Conservation (phyloP, 2,797 vertebrate genomes). For the Pterois miles region DNA sequence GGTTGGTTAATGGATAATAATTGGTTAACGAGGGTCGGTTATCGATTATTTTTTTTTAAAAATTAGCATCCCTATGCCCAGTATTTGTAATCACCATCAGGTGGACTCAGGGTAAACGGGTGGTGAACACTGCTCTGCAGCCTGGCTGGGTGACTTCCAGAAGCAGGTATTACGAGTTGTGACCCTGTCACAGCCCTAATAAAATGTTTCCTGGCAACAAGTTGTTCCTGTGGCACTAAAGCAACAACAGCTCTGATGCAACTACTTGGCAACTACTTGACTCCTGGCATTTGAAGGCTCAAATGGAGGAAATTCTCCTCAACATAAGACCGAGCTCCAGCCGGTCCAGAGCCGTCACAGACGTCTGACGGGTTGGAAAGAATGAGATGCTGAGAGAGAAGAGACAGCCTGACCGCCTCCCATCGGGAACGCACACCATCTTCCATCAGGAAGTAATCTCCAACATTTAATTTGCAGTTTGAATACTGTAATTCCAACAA, state of each 20-base stretch:
- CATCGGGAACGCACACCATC: conserved; percentile 48
- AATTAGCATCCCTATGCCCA: too few relatives aligned
- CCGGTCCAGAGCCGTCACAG: conserved; percentile 17
- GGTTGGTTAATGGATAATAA: too few relatives aligned
- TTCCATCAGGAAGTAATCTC: conserved; percentile 62
- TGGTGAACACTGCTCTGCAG: conserved; percentile 29
- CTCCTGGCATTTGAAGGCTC: conserved; percentile 30
- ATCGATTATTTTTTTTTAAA: too few relatives aligned
- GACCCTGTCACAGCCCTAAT: conserved; percentile 19
- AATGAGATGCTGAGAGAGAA: conserved; percentile 47
- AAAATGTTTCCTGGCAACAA: conserved; percentile 55
- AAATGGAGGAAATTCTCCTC: conserved; percentile 54
- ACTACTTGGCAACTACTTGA: conserved; percentile 57
- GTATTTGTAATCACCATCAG: not conserved
- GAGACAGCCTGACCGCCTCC: conserved; percentile 49
- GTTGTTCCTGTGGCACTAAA: conserved; percentile 22
- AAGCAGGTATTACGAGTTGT: conserved; percentile 41
- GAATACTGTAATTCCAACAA: conserved; percentile 60
- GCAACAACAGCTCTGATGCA: conserved; percentile 45
- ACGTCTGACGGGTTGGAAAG: conserved; percentile 62
- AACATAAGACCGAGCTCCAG: conserved; percentile 39
- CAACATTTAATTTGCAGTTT: conserved; percentile 63
- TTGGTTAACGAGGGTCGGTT: too few relatives aligned
- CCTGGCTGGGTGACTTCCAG: not conserved
- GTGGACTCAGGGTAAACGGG: not conserved